A percentile compares a stretch with the other conserved stretches of the same genome.
phyloP scores from a whole-genome alignment of 2,113 vertebrate species.

The Callaeas wilsoni region DNA sequence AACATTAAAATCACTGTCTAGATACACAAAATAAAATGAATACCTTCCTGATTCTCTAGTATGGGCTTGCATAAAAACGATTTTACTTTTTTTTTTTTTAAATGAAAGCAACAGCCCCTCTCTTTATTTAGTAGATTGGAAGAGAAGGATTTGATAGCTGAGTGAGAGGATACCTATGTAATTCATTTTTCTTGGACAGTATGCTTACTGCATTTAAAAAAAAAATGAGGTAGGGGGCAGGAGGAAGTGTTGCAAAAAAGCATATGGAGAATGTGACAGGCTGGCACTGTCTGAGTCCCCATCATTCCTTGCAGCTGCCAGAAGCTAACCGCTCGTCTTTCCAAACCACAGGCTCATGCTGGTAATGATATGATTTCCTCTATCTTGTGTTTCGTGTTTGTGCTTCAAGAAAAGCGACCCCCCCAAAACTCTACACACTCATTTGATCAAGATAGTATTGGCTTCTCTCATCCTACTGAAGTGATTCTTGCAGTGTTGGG shows the following conservation, averaged over 20 bases:
- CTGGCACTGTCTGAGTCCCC: slow-evolving; percentile 50
- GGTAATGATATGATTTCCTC: slow-evolving; percentile 54
- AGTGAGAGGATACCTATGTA: background rate
- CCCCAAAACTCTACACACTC: background rate
- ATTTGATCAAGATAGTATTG: background rate
- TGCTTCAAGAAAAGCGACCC: slow-evolving; percentile 14
- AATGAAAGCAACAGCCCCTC: background rate
- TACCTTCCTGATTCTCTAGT: slow-evolving; percentile 34
- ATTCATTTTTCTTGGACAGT: slow-evolving; percentile 4
- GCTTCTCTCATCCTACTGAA: background rate
- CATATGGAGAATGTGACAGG: background rate
- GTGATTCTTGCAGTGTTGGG: background rate
- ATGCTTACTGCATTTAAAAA: background rate
- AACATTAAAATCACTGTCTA: slow-evolving; percentile 72
- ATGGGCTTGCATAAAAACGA: slow-evolving; percentile 41
- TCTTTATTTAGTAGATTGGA: background rate
- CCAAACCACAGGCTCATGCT: slow-evolving; percentile 70
- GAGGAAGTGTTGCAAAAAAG: background rate
- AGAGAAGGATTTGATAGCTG: slow-evolving; percentile 28
- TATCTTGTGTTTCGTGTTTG: slow-evolving; percentile 2
- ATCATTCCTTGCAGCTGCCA: slow-evolving; percentile 72
- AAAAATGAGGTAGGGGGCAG: background rate
- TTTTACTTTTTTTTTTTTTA: background rate
- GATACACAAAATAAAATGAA: slow-evolving; percentile 61
- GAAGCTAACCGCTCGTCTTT: slow-evolving; percentile 64